Base-by-base conservation (phyloP, 2,888 invertebrate genomes). In the Drosophila mayaguana region DNA sequence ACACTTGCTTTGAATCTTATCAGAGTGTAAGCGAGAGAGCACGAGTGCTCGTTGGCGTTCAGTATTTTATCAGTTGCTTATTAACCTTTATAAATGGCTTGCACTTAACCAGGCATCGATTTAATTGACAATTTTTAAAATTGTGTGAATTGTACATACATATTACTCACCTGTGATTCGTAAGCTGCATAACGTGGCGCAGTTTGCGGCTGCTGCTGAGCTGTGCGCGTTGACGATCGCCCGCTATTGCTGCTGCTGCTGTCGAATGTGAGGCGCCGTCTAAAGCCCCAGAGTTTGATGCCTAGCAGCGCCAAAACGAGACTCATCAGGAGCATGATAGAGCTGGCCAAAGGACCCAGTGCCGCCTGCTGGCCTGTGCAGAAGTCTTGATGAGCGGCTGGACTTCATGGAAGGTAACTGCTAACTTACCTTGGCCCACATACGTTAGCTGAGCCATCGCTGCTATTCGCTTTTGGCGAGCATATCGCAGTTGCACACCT, bases 241-340 rank as follows among this genome's bases (percentile, higher is more conserved):
- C 56, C 45, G 54, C 18, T 34, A 18, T 51, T 25, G 40, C 60
- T 73, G 46, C 14, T 34, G 32, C 51, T 28, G 40, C 59, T 73
- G 46, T 91, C 88, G 59, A 92, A 92, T 50, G 79, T 88, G 22
- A 92, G 82, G 14, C 93, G 92, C 32, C 93, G 94, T 53, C 93
- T 92, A 83, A 94, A 94, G 91, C 94, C 93, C 88, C 93, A 93
- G 18, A 94, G 85, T 77, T 93, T 93, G 22, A 94, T 92, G 53
- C 93, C 93, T 63, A 93, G 65, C 66, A 93, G 72, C 1, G 89
- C 78, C 6, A 90, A 78, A 7, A 93, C 77, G 60, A 93, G 80
- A 51, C 91, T 89, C 25, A 90, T 28, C 61, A 92, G 64, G 25
- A 89, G 53, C 77, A 79, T 61, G 22, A 59, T 40, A 42, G 86